phyloP scores from a whole-genome alignment of 2,888 invertebrate genomes.

The Polyploca ridens region DNA sequence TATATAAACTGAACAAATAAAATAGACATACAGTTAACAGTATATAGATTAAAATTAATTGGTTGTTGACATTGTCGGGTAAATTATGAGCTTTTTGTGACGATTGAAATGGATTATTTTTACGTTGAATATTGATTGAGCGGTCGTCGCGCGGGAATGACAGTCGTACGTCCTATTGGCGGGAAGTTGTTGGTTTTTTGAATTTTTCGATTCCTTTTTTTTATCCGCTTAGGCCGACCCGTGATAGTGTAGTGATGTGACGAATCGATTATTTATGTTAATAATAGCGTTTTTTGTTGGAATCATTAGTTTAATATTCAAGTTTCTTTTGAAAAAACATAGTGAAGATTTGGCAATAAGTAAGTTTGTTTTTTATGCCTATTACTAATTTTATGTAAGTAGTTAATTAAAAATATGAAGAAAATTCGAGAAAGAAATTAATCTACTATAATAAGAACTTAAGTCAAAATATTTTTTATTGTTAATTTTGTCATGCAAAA shows the following conservation, averaged over 20 bases:
- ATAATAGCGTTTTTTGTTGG: conserved; percentile 58
- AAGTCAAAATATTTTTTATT: no score
- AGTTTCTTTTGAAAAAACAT: conserved; percentile 39
- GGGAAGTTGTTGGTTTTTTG: conserved; percentile 58
- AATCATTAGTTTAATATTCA: conserved; percentile 55
- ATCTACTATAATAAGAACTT: no score
- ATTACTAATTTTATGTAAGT: conserved; percentile 9
- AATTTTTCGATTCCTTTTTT: conserved; percentile 36
- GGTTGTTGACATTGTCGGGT: conserved; percentile 16
- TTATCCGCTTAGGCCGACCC: conserved; percentile 30
- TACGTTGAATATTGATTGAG: conserved; percentile 19
- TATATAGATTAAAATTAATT: conserved; percentile 20
- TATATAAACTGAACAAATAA: conserved; percentile 29
- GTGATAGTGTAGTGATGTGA: conserved; percentile 73
- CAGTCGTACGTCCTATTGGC: conserved; percentile 64
- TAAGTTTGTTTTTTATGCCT: conserved; percentile 49
- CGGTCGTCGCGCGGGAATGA: conserved; percentile 48
- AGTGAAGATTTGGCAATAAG: conserved; percentile 37
- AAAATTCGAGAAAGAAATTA: no score
- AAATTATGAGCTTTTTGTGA: conserved; percentile 21
- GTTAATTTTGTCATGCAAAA: no score
- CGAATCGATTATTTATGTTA: conserved; percentile 63
- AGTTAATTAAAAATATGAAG: no score
- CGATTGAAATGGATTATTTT: conserved; percentile 22
- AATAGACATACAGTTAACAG: conserved; percentile 21